Evolutionary conservation across 1,140 invertebrate genomes (phyloP).

Genomic region (Chironomus striatipennis): DNA sequence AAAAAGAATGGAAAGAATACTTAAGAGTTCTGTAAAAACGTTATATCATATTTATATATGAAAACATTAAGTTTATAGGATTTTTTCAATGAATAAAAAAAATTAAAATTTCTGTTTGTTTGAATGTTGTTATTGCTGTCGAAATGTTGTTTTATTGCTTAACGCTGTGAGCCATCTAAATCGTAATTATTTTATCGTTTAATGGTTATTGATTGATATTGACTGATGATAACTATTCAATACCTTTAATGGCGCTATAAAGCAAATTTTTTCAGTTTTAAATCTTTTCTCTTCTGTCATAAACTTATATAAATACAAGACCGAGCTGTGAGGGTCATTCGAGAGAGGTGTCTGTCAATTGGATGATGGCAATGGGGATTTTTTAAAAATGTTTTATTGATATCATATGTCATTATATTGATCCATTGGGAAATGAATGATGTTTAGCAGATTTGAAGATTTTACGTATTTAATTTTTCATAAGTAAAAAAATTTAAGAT

Average conservation of each 20-base stretch:
- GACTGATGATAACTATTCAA: constrained; percentile 22
- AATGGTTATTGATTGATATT: constrained; percentile 17
- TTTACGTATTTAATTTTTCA: too few species aligned
- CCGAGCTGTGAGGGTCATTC: background rate
- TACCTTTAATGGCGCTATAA: constrained; percentile 16
- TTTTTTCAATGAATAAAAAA: constrained; percentile 13
- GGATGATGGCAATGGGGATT: background rate
- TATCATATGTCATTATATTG: too few species aligned
- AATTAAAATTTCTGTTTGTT: background rate
- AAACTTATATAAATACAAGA: background rate
- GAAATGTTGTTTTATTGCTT: constrained; percentile 14
- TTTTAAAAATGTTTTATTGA: too few species aligned
- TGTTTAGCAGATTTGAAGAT: too few species aligned
- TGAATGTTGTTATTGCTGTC: constrained; percentile 16
- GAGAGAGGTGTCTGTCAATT: background rate
- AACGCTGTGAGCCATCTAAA: constrained; percentile 11
- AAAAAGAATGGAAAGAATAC: background rate
- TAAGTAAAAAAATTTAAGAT: too few species aligned
- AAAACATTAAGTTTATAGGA: constrained; percentile 3
- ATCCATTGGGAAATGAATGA: too few species aligned
- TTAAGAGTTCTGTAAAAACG: background rate
- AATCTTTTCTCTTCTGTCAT: background rate
- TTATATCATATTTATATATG: background rate
- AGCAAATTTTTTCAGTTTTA: background rate
- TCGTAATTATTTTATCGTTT: constrained; percentile 19